Base-by-base conservation (phyloP, 2,113 vertebrate genomes). In the Ivindomyrus marchei region DNA sequence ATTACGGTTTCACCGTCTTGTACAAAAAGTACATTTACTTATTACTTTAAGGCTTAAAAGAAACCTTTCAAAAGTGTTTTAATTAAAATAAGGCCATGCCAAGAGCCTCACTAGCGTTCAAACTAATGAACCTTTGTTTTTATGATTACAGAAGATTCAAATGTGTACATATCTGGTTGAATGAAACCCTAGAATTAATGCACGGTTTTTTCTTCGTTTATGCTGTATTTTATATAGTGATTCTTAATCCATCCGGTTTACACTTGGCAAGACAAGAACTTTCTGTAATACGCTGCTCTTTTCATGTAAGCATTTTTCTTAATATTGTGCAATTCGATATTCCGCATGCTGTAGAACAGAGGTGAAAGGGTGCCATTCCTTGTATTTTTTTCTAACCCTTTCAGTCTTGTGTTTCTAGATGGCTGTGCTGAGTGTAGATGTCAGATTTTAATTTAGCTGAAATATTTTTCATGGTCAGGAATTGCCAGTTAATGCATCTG, bases 381-480 rank as follows among this genome's bases (percentile, higher is more conserved):
- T 87, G 50, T 24, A 42, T 53, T 36, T 27, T 56, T 42, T 39
- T 87, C 13, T 11, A n/a, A 85, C 15, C 7, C 45, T 46, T 15
- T 87, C 21, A 10, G 8, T 13, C 10, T 52, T n/a, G 24, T 77
- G 27, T 83, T 52, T 36, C 45, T 50, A 19, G 36, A 74, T 77
- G 24, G 15, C 24, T 80, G 46, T 77, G 90, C 94, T 86, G 84
- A 21, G 21, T 85, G 84, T 42, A 47, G 24, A 50, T 87, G 21
- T 87, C 8, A 85, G 83, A 13, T 77, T 77, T 77, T 77, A 36
- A 77, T 39, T 77, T 77, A 0, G 31, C 13, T 39, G 27, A 77
- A 39, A 39, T 39, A 39, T 77, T 39, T 39, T 39, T 77, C 70
- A 39, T 39, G 70, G 70, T 77, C 31, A 39, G 24, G 39, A 77